Percentiles rank a stretch among this genome's conserved stretches.
Conservation (phyloP, 2,888 invertebrate species). For the Platynereis dumerilii region DNA sequence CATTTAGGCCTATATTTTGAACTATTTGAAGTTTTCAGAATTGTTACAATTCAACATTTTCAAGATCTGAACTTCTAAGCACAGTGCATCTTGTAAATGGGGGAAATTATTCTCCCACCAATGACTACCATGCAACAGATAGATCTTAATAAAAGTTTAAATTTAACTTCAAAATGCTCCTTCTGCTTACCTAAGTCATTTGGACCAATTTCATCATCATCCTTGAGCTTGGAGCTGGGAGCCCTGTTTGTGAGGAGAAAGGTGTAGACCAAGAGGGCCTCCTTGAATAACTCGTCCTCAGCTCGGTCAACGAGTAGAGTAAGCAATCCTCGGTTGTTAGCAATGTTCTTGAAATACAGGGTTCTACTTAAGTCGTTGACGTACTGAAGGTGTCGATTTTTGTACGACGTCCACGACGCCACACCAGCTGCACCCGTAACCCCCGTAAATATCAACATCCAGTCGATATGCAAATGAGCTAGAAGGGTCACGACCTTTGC, state of each 20-base stretch:
- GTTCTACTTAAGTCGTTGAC: slow-evolving; percentile 50
- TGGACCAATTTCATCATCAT: too few species aligned
- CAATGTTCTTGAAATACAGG: slow-evolving; percentile 60
- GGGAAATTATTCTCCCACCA: too few species aligned
- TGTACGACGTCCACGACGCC: slow-evolving; percentile 48
- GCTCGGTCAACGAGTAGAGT: slow-evolving; percentile 59
- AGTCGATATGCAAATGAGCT: slow-evolving; percentile 46
- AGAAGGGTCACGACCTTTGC: slow-evolving; percentile 51
- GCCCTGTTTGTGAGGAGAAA: slow-evolving; percentile 53
- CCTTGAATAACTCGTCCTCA: slow-evolving; percentile 61
- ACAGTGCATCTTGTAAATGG: too few species aligned
- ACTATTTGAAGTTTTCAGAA: too few species aligned
- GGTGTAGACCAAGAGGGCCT: slow-evolving; percentile 54
- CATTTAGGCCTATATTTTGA: too few species aligned
- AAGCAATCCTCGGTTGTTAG: slow-evolving; percentile 59
- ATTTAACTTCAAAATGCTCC: too few species aligned
- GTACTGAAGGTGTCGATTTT: slow-evolving; percentile 51
- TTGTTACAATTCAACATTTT: too few species aligned
- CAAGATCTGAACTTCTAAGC: too few species aligned
- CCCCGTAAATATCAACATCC: slow-evolving; percentile 47
- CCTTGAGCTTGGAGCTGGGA: slow-evolving; percentile 30
- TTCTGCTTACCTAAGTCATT: too few species aligned
- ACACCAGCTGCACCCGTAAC: slow-evolving; percentile 46
- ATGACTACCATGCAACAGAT: too few species aligned
- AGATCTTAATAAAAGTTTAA: too few species aligned